Evolutionary conservation across 2,113 vertebrate species (phyloP), one percentile per base, ranked within the genome.

Genomic region (Hemicordylus capensis): DNA sequence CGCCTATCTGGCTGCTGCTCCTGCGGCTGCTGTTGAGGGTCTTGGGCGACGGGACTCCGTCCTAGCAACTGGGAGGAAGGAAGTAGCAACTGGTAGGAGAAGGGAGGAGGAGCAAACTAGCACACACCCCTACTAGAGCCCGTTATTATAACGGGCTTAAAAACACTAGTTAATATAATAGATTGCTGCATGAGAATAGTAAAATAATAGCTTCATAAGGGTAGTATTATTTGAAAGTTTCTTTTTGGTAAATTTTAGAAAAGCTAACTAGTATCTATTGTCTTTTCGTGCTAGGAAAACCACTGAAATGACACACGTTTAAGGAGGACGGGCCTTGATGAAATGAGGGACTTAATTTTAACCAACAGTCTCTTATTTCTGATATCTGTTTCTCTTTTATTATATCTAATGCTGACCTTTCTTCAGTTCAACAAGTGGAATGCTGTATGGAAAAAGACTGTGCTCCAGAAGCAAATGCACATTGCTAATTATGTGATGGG

Each of bases 261-360:
- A 31, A 7, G 3, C 15, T 61, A 22, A 37, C 83, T n/a, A 76
- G 76, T 14, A 28, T 3, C 8, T 31, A 26, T 9, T 20, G 24
- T 17, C 20, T 63, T 66, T n/a, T 28, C 12, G 14, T 6, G 9
- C 14, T 59, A 34, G 4, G n/a, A 22, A 3, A 4, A 63, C 8
- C 6, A 39, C 8, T 81, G 10, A 1, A 83, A 39, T n/a, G 67
- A 17, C 44, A 69, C 10, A n/a, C 56, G 24, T n/a, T 42, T 19
- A 28, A 64, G 75, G 85, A 0, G 0, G 70, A 10, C 0, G 37
- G 56, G 51, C 46, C 75, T 64, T 54, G 26, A 76, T 42, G 4
- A 34, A 64, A 84, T 37, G 20, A 64, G 75, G 59, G 74, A 82
- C 73, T 91, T 76, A 64, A 80, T 51, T 89, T 48, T 66, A 80